phyloP scores from a whole-genome alignment of 2,888 invertebrate species.

The Melanophora roralis region DNA sequence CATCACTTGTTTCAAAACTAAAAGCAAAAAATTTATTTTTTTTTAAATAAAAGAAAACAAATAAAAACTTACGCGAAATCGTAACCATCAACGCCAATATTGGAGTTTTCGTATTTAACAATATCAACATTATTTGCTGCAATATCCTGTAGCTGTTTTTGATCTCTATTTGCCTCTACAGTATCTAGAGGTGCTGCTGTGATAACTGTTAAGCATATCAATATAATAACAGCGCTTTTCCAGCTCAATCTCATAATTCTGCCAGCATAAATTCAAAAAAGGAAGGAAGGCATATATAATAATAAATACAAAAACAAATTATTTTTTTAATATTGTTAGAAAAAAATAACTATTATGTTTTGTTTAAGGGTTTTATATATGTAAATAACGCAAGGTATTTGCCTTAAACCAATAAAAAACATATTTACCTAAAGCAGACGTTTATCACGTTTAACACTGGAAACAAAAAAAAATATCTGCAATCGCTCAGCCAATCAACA shows the following conservation, averaged over 20 bases:
- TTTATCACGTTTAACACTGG: no score
- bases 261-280: not conserved
- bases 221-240: not conserved
- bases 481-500: no score
- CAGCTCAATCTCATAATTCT: constrained; percentile 7
- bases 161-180: constrained; percentile 22
- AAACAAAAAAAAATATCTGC: no score
- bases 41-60: not conserved
- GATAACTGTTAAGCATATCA: not conserved
- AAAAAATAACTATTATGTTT: no score
- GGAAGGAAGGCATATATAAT: no score
- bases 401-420: not conserved
- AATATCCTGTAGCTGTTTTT: constrained; percentile 77
- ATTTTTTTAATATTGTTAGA: no score
- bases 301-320: no score
- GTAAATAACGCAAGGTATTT: constrained; percentile 49
- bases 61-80: constrained; percentile 69
- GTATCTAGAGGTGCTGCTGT: constrained; percentile 68
- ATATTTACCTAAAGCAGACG: not conserved
- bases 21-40: not conserved
- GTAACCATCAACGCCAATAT: constrained; percentile 71
- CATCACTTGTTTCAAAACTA: constrained; percentile 77
- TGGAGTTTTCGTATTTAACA: constrained; percentile 80
- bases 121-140: constrained; percentile 68
- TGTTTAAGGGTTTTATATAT: constrained; percentile 64